These are phyloP conservation scores for Dynastes grantii DNA, from an alignment of 2,888 invertebrate species.

Conservation along the genomic window DNA sequence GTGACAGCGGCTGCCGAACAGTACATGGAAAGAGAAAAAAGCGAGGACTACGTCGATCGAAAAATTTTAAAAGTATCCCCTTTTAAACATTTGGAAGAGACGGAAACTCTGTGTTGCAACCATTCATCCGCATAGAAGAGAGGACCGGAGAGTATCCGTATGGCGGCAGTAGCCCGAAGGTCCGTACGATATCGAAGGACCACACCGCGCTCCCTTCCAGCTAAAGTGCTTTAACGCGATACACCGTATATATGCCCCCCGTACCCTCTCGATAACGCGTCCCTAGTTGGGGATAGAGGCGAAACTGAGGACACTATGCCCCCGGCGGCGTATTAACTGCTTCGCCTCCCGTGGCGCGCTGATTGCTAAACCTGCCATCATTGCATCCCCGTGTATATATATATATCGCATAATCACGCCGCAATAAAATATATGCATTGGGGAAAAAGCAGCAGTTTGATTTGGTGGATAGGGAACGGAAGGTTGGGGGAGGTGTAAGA, in stretches of 20 bases:
- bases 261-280: constrained; percentile 56
- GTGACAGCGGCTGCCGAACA: constrained; percentile 18
- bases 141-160: constrained; percentile 45
- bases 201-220: constrained; percentile 45
- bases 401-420: constrained; percentile 57
- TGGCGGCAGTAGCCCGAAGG: constrained; percentile 59
- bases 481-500: too few relatives aligned
- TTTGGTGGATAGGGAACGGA: background rate
- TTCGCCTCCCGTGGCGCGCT: constrained; percentile 60
- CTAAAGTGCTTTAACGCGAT: constrained; percentile 62
- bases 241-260: background rate
- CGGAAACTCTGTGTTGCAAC: constrained; percentile 30
- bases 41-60: constrained; percentile 12
- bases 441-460: constrained; percentile 3
- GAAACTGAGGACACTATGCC: constrained; percentile 58
- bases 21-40: constrained; percentile 12
- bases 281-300: constrained; percentile 47
- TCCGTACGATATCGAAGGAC: constrained; percentile 63
- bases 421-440: constrained; percentile 55
- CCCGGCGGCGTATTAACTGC: constrained; percentile 65
- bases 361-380: constrained; percentile 60
- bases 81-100: constrained; percentile 57
- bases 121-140: background rate
- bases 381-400: constrained; percentile 54
- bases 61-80: constrained; percentile 59